Evolutionary conservation across 2,888 invertebrate species (phyloP).

Genomic region (Netelia inedita): DNA sequence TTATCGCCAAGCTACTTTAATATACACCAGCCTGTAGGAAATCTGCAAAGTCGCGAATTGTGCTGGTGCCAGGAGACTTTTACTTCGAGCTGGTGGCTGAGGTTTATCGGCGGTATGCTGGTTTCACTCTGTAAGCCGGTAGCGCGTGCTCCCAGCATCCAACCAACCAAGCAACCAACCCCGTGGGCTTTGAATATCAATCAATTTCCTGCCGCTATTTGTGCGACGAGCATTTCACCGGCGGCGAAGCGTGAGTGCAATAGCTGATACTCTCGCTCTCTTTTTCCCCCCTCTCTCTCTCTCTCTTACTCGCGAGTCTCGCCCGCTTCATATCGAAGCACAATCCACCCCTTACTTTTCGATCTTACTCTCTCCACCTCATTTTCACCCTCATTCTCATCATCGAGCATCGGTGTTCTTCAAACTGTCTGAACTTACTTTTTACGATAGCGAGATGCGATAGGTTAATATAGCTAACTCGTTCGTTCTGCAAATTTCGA

Average conservation of each 20-base stretch:
- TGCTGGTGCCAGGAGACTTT: neutral
- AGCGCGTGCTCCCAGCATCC: slow-evolving; percentile 34
- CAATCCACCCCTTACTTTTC: neutral
- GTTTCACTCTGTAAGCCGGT: slow-evolving; percentile 13
- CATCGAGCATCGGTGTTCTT: neutral
- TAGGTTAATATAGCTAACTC: no score
- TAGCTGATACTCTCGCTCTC: slow-evolving; percentile 77
- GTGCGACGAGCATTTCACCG: slow-evolving; percentile 80
- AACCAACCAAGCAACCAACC: slow-evolving; percentile 68
- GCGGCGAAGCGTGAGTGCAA: slow-evolving; percentile 82
- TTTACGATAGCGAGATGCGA: neutral
- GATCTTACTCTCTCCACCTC: neutral
- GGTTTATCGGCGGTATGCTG: neutral
- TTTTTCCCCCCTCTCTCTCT: slow-evolving; percentile 56
- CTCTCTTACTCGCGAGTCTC: slow-evolving; percentile 9
- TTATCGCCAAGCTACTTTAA: no score
- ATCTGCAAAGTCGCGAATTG: slow-evolving; percentile 64
- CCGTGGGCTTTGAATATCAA: slow-evolving; percentile 83
- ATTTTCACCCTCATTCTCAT: slow-evolving; percentile 13
- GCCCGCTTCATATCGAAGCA: slow-evolving; percentile 20
- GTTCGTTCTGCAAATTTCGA: no score
- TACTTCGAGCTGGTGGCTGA: slow-evolving; percentile 10
- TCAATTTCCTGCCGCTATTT: slow-evolving; percentile 83
- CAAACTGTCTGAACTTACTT: neutral
- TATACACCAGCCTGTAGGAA: slow-evolving; percentile 68